phyloP scores from a whole-genome alignment of 1,140 invertebrate genomes.

The Eriosoma lanigerum region DNA sequence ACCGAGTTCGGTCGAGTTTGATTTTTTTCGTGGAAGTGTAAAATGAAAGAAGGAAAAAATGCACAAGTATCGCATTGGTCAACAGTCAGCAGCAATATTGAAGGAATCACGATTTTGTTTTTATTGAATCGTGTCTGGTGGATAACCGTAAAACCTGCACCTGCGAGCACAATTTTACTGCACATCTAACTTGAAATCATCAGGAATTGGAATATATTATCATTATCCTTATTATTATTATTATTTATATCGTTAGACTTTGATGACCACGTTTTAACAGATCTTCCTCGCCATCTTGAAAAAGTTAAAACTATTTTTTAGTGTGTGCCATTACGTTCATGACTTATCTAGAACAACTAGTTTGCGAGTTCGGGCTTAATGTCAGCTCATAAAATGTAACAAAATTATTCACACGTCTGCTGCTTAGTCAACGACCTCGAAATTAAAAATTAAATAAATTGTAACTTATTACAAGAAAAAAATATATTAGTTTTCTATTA shows the following conservation, averaged over 20 bases:
- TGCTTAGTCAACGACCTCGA: conserved; percentile 12
- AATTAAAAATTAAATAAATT: not conserved
- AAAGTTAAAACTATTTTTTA: conserved; percentile 14
- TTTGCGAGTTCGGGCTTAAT: not conserved
- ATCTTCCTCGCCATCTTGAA: conserved; percentile 7
- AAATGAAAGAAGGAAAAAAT: not conserved
- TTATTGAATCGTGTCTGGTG: conserved; percentile 24
- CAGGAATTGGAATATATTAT: not conserved
- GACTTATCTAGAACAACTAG: conserved; percentile 12
- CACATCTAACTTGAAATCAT: not conserved
- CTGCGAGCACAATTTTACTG: not conserved
- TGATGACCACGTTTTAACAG: not conserved
- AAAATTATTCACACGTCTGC: conserved; percentile 21
- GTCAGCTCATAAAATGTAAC: conserved; percentile 7
- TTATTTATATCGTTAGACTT: too few relatives aligned
- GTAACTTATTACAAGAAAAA: not conserved
- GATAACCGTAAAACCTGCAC: conserved; percentile 27
- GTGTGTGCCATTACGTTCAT: conserved; percentile 1
- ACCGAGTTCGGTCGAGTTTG: not conserved
- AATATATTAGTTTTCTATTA: not conserved
- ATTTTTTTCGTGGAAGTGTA: not conserved
- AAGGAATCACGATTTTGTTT: conserved; percentile 29
- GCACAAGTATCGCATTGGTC: too few relatives aligned
- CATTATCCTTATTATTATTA: too few relatives aligned
- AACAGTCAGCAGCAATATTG: not conserved